A percentile compares a stretch with the other conserved stretches of the same genome.
Evolutionary conservation across 2,888 invertebrate genomes (phyloP).

Genomic region (Abrostola triplasia): DNA sequence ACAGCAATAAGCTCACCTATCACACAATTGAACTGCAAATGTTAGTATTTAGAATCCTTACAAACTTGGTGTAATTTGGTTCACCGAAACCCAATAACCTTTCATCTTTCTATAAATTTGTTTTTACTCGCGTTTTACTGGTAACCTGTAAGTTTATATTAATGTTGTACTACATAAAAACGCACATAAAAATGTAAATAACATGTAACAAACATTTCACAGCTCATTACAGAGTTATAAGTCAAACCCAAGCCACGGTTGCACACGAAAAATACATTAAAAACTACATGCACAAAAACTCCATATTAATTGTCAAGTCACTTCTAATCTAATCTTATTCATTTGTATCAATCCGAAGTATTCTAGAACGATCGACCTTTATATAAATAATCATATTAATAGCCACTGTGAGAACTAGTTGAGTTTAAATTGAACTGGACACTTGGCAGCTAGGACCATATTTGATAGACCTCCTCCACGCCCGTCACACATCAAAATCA

Average conservation of each 20-base stretch:
- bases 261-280: not conserved
- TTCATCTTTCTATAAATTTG: no score
- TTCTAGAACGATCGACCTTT: constrained; percentile 62
- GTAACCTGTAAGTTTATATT: not conserved
- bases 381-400: constrained; percentile 58
- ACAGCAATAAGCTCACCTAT: no score
- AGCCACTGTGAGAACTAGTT: constrained; percentile 63
- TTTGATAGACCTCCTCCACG: constrained; percentile 22
- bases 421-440: constrained; percentile 45
- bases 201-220: constrained; percentile 10
- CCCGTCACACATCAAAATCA: not conserved
- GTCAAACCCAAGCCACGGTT: constrained; percentile 3
- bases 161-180: not conserved
- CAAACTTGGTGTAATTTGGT: no score
- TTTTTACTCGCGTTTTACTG: no score
- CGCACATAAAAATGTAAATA: not conserved
- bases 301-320: constrained; percentile 44
- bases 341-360: constrained; percentile 54
- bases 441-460: constrained; percentile 36
- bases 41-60: no score
- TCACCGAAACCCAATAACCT: no score
- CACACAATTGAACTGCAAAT: no score
- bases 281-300: constrained; percentile 11
- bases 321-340: constrained; percentile 50
- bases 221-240: not conserved